Conservation (phyloP, 2,888 invertebrate species). For the Crematogaster levior region DNA sequence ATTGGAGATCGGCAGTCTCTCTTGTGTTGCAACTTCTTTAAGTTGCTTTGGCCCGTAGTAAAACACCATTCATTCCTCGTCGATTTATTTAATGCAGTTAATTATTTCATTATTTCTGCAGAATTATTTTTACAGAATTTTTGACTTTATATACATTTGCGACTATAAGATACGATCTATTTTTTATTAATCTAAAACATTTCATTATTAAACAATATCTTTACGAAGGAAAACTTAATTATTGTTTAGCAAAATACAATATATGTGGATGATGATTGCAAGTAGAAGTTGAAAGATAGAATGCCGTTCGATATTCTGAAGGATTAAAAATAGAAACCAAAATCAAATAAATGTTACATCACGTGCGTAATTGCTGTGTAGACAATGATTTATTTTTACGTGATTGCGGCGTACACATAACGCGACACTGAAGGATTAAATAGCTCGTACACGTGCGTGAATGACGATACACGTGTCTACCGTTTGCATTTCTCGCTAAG, state of each 20-base stretch:
- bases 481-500: constrained; percentile 38
- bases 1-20: constrained; percentile 35
- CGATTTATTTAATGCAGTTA: not conserved
- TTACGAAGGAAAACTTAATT: not conserved
- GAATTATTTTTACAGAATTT: not conserved
- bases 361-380: not conserved
- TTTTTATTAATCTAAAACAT: not conserved
- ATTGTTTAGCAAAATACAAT: not conserved
- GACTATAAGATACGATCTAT: too few species aligned
- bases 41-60: not conserved
- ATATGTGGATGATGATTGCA: not conserved
- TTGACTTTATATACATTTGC: not conserved
- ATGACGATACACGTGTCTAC: not conserved
- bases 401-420: not conserved
- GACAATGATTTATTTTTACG: constrained; percentile 10
- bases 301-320: not conserved
- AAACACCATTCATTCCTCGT: not conserved
- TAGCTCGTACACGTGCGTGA: constrained; percentile 4
- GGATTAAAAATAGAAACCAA: not conserved
- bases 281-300: not conserved
- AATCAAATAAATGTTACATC: not conserved
- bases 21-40: constrained; percentile 23
- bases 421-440: constrained; percentile 13
- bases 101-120: not conserved
- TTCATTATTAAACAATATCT: too few species aligned